A percentile compares a stretch with the other conserved stretches of the same genome.
Conservation (phyloP, 2,888 invertebrate species). For the Theretra japonica region DNA sequence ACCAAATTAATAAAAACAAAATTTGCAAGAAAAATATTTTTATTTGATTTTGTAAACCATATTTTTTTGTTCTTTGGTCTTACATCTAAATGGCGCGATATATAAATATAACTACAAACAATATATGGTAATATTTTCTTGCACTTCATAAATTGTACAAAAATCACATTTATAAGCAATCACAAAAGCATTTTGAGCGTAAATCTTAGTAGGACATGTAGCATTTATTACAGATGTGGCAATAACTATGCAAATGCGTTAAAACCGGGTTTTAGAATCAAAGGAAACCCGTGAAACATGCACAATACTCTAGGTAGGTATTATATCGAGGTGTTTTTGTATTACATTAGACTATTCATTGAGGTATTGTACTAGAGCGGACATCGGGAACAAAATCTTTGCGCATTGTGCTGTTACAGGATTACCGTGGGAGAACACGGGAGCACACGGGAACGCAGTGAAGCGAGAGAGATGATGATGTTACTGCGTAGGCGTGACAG, state of each 20-base stretch:
- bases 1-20: background rate
- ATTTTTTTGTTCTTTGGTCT: constrained; percentile 47
- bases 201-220: background rate
- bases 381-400: too few species aligned
- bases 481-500: too few species aligned
- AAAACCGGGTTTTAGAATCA: too few species aligned
- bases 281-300: too few species aligned
- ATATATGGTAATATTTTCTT: background rate
- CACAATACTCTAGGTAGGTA: too few species aligned
- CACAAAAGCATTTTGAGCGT: constrained; percentile 23
- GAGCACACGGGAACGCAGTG: too few species aligned
- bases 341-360: too few species aligned
- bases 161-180: constrained; percentile 37
- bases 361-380: too few species aligned
- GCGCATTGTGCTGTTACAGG: too few species aligned
- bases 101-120: background rate
- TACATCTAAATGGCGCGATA: constrained; percentile 42
- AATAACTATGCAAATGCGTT: background rate
- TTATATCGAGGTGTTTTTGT: too few species aligned
- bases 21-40: constrained; percentile 17
- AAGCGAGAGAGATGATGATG: too few species aligned
- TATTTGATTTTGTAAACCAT: background rate
- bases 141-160: constrained; percentile 10
- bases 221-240: background rate
- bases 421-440: too few species aligned